A percentile compares a stretch with the other conserved stretches of the same genome.
phyloP scores from a whole-genome alignment of 2,113 vertebrate genomes.

The Pseudois nayaur region DNA sequence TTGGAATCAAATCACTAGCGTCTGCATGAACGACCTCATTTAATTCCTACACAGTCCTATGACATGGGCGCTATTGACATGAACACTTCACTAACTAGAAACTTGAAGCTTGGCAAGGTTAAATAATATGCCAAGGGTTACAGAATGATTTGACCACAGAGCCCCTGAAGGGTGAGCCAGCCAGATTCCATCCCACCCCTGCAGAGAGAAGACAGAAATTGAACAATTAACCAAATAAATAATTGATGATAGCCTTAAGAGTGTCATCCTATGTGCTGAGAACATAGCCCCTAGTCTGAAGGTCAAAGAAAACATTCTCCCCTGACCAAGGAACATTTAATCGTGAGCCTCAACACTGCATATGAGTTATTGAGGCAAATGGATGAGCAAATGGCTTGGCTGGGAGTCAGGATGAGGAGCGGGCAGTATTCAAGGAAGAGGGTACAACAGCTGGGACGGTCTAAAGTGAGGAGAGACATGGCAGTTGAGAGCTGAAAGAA shows the following conservation, averaged over 20 bases:
- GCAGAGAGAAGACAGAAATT: background rate
- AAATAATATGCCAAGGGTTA: background rate
- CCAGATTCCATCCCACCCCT: background rate
- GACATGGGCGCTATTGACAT: background rate
- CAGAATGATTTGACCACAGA: background rate
- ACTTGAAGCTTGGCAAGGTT: constrained; percentile 1
- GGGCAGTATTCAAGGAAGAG: background rate
- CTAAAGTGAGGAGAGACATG: background rate
- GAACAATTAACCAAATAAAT: background rate
- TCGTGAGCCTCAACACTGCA: background rate
- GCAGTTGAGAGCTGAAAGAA: background rate
- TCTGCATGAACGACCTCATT: background rate
- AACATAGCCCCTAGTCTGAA: background rate
- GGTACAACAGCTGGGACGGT: background rate
- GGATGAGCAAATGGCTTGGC: background rate
- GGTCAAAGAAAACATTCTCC: background rate
- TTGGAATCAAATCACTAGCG: background rate
- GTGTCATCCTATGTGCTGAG: background rate
- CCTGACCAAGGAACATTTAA: background rate
- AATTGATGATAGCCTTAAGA: background rate
- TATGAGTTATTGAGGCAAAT: background rate
- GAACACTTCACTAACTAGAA: constrained; percentile 24
- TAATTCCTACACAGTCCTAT: background rate
- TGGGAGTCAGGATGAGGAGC: background rate
- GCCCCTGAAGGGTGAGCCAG: background rate